Conservation (phyloP, 2,888 invertebrate species). For the Atherix ibis region DNA sequence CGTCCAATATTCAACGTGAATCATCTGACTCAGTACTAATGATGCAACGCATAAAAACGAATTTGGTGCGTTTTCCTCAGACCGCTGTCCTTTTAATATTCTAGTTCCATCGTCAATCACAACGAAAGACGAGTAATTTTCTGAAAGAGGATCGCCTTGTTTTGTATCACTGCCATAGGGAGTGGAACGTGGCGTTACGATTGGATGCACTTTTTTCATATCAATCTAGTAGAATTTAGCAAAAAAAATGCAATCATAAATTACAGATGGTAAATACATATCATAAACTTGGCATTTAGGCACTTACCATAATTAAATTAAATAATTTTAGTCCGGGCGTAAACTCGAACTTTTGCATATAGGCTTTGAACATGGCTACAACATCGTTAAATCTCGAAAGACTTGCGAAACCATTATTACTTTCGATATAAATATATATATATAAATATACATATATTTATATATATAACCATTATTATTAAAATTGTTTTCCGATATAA, state of each 20-base stretch:
- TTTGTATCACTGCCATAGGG: no score
- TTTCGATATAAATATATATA: no score
- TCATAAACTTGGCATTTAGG: no score
- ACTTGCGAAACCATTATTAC: conserved; percentile 27
- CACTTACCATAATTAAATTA: conserved; percentile 10
- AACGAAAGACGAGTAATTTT: conserved; percentile 10
- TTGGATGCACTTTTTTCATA: conserved; percentile 1
- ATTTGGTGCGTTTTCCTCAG: conserved; percentile 5
- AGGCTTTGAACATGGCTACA: conserved; percentile 19
- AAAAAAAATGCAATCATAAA: conserved; percentile 1
- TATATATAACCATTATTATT: conserved; percentile 8
- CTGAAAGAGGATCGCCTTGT: conserved; percentile 6
- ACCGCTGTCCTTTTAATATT: conserved; percentile 5
- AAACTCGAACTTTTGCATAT: conserved; percentile 21
- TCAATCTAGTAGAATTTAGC: conserved; percentile 10
- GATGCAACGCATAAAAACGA: conserved; percentile 11
- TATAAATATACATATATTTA: no score
- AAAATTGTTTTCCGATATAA: conserved; percentile 11
- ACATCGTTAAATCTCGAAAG: conserved; percentile 24
- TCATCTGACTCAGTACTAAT: conserved; percentile 11
- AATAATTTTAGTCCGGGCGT: conserved; percentile 10
- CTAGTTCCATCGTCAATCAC: conserved; percentile 4
- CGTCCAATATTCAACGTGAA: conserved; percentile 13
- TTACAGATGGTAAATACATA: not conserved
- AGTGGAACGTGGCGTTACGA: not conserved